Conservation (phyloP, 2,113 vertebrate genomes). For the Syngnathus floridae region DNA sequence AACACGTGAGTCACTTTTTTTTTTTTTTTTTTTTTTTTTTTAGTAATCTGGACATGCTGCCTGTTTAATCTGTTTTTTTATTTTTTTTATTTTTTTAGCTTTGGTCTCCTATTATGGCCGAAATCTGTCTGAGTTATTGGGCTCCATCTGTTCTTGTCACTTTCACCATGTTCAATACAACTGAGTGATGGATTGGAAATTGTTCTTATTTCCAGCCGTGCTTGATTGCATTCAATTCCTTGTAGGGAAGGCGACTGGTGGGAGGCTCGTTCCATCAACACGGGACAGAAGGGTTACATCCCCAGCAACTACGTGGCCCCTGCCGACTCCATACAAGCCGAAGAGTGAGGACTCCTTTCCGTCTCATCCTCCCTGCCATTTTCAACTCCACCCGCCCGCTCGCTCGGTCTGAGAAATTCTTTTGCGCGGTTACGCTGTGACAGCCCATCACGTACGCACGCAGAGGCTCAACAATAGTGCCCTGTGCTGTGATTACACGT, state of each 20-base stretch:
- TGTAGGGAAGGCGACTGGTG: conserved; percentile 83
- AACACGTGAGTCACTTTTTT: conserved; percentile 83
- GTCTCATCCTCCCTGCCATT: background rate
- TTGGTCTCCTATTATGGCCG: conserved; percentile 41
- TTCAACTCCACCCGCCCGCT: background rate
- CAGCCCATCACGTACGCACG: conserved; percentile 6
- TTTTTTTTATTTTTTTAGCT: conserved; percentile 37
- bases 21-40: conserved; percentile 2
- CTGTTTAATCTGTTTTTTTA: conserved; percentile 46
- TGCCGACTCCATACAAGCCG: conserved; percentile 97
- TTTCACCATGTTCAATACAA: background rate
- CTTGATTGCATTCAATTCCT: background rate
- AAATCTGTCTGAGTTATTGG: conserved; percentile 60
- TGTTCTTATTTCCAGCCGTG: background rate
- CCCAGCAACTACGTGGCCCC: conserved; percentile 99
- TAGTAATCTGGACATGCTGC: background rate
- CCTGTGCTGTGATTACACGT: conserved; percentile 14
- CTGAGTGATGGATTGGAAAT: background rate
- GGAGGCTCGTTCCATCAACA: conserved; percentile 98
- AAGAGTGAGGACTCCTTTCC: conserved; percentile 80
- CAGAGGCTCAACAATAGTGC: conserved; percentile 22
- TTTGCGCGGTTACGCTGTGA: conserved; percentile 3
- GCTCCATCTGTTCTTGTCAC: conserved; percentile 54
- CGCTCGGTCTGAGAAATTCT: background rate
- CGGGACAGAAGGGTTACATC: conserved; percentile 95